These are phyloP conservation scores for Acipenser oxyrinchus DNA, from an alignment of 2,797 vertebrate species.

Conservation along the genomic window DNA sequence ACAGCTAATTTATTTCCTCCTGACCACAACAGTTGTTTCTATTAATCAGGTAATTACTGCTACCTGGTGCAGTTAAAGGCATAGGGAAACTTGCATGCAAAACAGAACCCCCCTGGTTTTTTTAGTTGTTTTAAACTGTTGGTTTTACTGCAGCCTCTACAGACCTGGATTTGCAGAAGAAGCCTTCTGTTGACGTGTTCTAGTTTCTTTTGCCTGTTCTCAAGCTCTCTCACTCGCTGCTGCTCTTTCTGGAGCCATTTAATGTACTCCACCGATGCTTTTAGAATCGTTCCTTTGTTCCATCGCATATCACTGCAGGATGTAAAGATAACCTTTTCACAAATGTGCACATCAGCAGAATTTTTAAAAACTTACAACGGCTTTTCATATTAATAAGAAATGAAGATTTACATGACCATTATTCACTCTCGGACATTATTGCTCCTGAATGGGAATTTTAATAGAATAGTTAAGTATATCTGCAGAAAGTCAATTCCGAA, in stretches of 20 bases:
- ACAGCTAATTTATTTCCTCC: constrained; percentile 22
- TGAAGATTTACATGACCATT: constrained; percentile 96
- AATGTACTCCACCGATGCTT: constrained; percentile 99
- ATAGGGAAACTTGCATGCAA: not conserved
- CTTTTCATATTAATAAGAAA: constrained; percentile 93
- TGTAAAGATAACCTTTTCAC: constrained; percentile 80
- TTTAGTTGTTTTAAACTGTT: not conserved
- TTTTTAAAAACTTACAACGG: constrained; percentile 74
- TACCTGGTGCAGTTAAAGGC: constrained; percentile 9
- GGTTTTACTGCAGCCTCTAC: constrained; percentile 14
- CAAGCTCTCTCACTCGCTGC: constrained; percentile 87
- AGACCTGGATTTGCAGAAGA: constrained; percentile 92
- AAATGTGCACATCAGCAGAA: constrained; percentile 81
- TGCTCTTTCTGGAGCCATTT: constrained; percentile 99
- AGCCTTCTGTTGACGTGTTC: constrained; percentile 88
- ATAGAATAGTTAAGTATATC: constrained; percentile 97
- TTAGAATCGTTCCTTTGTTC: constrained; percentile 99
- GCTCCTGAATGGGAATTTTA: constrained; percentile 97
- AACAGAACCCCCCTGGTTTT: not conserved
- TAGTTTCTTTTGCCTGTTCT: constrained; percentile 92
- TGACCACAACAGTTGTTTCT: constrained; percentile 27
- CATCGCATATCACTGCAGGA: constrained; percentile 95
- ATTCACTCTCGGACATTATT: constrained; percentile 97
- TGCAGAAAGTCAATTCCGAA: constrained; percentile 66
- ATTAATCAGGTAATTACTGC: constrained; percentile 39